Evolutionary conservation across 2,113 vertebrate genomes (phyloP).

Genomic region (Phyllopteryx taeniolatus): DNA sequence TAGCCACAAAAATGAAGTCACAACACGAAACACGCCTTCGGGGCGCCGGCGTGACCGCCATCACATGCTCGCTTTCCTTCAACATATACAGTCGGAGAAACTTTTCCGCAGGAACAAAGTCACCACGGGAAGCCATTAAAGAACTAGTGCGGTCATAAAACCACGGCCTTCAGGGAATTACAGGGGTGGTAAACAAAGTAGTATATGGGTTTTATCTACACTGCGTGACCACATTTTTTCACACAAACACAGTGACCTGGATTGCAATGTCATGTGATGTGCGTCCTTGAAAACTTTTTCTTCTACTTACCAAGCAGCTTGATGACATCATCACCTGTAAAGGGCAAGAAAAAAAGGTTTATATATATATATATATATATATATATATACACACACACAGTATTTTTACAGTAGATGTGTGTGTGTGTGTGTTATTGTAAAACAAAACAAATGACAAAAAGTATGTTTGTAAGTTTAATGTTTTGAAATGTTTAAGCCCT

Average conservation of each 20-base stretch:
- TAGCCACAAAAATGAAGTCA: neutral
- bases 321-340: neutral
- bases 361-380: too few species aligned
- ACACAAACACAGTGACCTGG: constrained; percentile 23
- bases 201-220: neutral
- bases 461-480: too few species aligned
- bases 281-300: neutral
- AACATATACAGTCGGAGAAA: neutral
- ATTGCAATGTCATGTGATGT: constrained; percentile 19
- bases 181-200: neutral
- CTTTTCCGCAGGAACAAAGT: neutral
- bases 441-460: too few species aligned
- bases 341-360: neutral
- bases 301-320: neutral
- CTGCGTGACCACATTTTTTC: neutral
- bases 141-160: neutral
- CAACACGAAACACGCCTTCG: neutral
- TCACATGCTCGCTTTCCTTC: neutral
- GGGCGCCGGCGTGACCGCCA: neutral
- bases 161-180: neutral
- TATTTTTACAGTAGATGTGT: too few species aligned
- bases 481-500: too few species aligned
- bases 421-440: too few species aligned
- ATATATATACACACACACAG: too few species aligned
- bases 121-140: neutral